Percentiles rank a stretch among this genome's conserved stretches.
phyloP scores from a whole-genome alignment of 2,797 vertebrate genomes.

The Silurus aristotelis region DNA sequence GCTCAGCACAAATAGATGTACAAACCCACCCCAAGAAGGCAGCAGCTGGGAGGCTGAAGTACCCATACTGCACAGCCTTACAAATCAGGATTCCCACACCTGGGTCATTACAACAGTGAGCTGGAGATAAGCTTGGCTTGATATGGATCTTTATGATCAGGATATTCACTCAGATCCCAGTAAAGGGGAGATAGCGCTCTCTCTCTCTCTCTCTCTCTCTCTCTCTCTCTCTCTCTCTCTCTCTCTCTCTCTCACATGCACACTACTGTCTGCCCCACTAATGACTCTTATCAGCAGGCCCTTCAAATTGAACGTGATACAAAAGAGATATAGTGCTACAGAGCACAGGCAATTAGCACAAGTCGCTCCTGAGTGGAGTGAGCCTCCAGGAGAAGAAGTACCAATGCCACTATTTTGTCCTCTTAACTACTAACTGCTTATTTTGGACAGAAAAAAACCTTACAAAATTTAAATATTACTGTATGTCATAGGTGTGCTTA shows the following conservation, averaged over 20 bases:
- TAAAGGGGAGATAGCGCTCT: conserved; percentile 10
- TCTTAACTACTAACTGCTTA: not conserved
- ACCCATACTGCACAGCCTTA: conserved; percentile 24
- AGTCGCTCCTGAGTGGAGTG: conserved; percentile 22
- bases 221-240: not conserved
- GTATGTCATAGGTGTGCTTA: too few species aligned
- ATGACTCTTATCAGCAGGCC: conserved; percentile 48
- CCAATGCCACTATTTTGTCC: conserved; percentile 11
- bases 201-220: conserved; percentile 10
- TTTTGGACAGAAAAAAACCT: not conserved
- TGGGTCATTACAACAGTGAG: conserved; percentile 31
- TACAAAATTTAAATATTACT: not conserved
- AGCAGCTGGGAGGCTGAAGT: conserved; percentile 22
- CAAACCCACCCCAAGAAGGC: conserved; percentile 28
- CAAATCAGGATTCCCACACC: conserved; percentile 24
- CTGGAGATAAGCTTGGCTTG: conserved; percentile 30
- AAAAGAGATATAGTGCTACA: conserved; percentile 37
- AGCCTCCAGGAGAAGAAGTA: conserved; percentile 19
- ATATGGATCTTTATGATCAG: conserved; percentile 50
- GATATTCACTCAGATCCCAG: conserved; percentile 45
- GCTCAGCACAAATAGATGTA: conserved; percentile 36
- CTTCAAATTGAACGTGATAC: conserved; percentile 40
- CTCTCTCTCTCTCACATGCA: not conserved
- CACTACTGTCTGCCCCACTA: conserved; percentile 43
- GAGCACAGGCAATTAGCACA: conserved; percentile 43